phyloP scores from a whole-genome alignment of 92 coral and sea anemone species.

The Zoanthus sansibaricus region DNA sequence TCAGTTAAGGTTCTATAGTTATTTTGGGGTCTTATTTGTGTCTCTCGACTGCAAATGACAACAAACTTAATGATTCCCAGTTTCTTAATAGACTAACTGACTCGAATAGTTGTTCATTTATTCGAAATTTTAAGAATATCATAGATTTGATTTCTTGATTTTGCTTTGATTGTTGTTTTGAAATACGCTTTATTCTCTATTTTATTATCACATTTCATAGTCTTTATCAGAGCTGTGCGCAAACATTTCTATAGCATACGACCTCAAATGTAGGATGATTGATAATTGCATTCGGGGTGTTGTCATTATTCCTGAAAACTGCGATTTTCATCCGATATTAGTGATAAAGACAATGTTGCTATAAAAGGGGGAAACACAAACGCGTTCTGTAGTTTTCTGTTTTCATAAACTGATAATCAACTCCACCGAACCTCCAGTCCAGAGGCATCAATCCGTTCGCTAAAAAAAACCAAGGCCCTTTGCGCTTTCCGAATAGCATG shows the following conservation, averaged over 20 bases:
- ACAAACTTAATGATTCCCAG: not conserved
- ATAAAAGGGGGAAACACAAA: conserved; percentile 1
- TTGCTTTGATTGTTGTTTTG: conserved; percentile 2
- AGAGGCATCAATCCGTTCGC: not conserved
- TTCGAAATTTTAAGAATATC: no score
- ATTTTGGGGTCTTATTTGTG: not conserved
- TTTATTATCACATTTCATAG: conserved; percentile 18
- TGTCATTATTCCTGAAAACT: conserved; percentile 36
- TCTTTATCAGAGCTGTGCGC: conserved; percentile 11
- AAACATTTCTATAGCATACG: not conserved
- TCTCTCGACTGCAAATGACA: not conserved
- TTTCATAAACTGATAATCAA: not conserved
- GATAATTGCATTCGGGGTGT: conserved; percentile 8
- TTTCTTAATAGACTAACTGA: not conserved
- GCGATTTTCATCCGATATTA: conserved; percentile 28
- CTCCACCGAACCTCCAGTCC: not conserved
- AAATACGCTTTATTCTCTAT: not conserved
- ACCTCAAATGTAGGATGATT: conserved; percentile 13
- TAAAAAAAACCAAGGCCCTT: not conserved
- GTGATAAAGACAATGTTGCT: not conserved
- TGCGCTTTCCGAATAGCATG: not conserved
- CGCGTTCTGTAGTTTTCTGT: not conserved
- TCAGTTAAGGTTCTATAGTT: no score
- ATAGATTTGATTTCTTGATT: conserved; percentile 22
- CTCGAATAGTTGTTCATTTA: not conserved